Percentiles rank a stretch among this genome's conserved stretches.
phyloP scores from a whole-genome alignment of 2,113 vertebrate genomes.

The Nymphicus hollandicus region DNA sequence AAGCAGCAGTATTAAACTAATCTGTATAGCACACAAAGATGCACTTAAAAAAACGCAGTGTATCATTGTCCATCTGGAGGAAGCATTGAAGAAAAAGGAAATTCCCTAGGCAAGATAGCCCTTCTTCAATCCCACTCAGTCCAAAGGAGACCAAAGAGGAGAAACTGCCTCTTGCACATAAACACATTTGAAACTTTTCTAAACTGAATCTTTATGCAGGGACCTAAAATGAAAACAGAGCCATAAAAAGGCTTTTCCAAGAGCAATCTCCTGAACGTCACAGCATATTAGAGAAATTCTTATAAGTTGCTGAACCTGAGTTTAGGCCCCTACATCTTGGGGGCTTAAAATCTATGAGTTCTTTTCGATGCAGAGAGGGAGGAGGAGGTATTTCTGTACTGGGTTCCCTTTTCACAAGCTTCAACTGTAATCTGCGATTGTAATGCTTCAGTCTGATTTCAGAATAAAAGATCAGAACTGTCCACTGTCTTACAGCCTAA shows the following conservation, averaged over 20 bases:
- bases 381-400: not conserved
- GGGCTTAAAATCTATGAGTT: not conserved
- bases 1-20: not conserved
- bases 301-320: not conserved
- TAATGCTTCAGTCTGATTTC: not conserved
- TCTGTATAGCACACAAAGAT: constrained; percentile 8
- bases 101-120: constrained; percentile 15
- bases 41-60: constrained; percentile 37
- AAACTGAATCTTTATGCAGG: constrained; percentile 46
- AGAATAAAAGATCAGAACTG: not conserved
- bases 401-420: not conserved
- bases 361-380: not conserved
- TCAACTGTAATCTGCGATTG: not conserved
- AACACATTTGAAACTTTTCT: not conserved
- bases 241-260: constrained; percentile 26
- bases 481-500: not conserved
- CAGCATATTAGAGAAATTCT: not conserved
- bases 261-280: constrained; percentile 36
- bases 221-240: constrained; percentile 10
- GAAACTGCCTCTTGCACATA: constrained; percentile 30
- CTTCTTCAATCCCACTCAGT: not conserved
- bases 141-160: not conserved
- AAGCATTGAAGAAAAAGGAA: not conserved
- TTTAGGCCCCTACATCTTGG: not conserved
- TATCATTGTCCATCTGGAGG: not conserved